Percentiles rank a stretch among this genome's conserved stretches.
phyloP scores from a whole-genome alignment of 2,888 invertebrate genomes.

The Cotesia congregata region DNA sequence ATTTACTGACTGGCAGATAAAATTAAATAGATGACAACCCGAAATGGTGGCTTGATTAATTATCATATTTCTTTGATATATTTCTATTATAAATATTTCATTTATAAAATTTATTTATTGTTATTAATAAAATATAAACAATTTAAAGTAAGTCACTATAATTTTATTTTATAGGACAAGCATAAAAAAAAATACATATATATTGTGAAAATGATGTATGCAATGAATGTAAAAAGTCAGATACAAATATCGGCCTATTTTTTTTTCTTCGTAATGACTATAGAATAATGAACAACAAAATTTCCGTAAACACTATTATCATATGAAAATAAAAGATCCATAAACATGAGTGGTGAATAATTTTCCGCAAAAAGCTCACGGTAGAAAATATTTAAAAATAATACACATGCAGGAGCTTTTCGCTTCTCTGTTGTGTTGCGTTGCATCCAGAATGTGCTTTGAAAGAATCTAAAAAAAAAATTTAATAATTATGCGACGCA shows the following conservation, averaged over 20 bases:
- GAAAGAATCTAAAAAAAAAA: not conserved
- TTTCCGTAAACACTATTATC: not conserved
- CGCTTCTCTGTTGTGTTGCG: not conserved
- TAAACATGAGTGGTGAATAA: not conserved
- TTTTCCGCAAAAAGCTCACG: not conserved
- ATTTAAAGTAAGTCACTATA: not conserved
- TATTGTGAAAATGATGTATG: not conserved
- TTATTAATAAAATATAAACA: no score
- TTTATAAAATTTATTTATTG: no score
- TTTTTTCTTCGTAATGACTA: not conserved
- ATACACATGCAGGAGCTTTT: not conserved
- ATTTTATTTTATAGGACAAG: not conserved
- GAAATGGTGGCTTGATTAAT: not conserved
- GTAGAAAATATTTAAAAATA: not conserved
- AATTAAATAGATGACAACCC: not conserved
- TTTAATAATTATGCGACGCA: not conserved
- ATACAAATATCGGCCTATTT: not conserved
- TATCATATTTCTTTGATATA: not conserved
- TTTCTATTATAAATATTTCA: no score
- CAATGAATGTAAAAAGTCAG: not conserved
- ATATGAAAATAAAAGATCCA: not conserved
- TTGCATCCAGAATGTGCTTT: not conserved
- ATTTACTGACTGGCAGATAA: not conserved
- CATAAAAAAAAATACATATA: no score
- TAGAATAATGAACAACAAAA: not conserved